A percentile compares a stretch with the other conserved stretches of the same genome.
phyloP scores from a whole-genome alignment of 2,888 invertebrate genomes.

The Pammene aurita region DNA sequence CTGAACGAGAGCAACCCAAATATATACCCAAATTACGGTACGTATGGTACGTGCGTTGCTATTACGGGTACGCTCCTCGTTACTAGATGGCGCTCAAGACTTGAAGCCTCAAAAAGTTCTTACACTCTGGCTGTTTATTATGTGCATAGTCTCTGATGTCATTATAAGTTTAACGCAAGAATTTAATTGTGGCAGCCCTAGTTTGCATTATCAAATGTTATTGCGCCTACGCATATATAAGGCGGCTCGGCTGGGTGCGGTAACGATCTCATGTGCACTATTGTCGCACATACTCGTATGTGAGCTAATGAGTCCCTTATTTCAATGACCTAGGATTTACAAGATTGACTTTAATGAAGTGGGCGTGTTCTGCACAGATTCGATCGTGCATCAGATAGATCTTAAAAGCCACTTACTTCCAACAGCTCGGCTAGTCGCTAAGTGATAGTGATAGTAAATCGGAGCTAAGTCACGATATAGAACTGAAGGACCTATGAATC shows the following conservation, averaged over 20 bases:
- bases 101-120: too few species aligned
- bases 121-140: too few species aligned
- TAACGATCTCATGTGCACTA: conserved; percentile 18
- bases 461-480: conserved; percentile 14
- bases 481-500: conserved; percentile 6
- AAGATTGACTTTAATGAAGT: background rate
- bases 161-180: too few species aligned
- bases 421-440: conserved; percentile 3
- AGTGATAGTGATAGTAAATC: conserved; percentile 19
- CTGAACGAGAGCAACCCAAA: too few species aligned
- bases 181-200: background rate
- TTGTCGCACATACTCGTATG: conserved; percentile 1
- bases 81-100: too few species aligned
- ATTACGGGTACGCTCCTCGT: too few species aligned
- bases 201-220: conserved; percentile 3
- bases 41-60: too few species aligned
- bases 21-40: too few species aligned
- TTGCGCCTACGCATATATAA: conserved; percentile 12
- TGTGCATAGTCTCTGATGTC: too few species aligned
- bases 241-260: conserved; percentile 14
- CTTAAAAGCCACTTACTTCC: conserved; percentile 20
- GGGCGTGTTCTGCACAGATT: conserved; percentile 10
- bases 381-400: conserved; percentile 19
- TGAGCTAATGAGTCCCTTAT: background rate
- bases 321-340: background rate